Evolutionary conservation across 2,113 vertebrate genomes (phyloP).

Genomic region (Porphyrio hochstetteri): DNA sequence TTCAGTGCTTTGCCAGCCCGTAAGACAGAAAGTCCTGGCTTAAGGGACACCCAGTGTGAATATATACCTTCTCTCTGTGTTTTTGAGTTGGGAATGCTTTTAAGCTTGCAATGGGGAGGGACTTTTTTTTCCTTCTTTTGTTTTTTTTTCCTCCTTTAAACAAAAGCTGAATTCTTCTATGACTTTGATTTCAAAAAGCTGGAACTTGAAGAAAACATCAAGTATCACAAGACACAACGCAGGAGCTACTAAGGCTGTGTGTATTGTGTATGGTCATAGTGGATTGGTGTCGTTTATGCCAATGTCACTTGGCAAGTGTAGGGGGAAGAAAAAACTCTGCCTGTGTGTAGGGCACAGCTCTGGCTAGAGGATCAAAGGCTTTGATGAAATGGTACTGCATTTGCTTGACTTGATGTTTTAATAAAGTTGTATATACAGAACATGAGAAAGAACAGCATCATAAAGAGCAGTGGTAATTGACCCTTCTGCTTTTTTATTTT

Average conservation of each 20-base stretch:
- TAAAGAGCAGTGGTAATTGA: constrained; percentile 10
- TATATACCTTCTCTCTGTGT: neutral
- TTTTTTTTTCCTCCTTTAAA: too few species aligned
- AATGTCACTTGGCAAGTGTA: neutral
- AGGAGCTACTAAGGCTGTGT: neutral
- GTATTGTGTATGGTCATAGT: neutral
- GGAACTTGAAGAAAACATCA: neutral
- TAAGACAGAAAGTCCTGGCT: neutral
- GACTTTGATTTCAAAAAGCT: neutral
- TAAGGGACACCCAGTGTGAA: neutral
- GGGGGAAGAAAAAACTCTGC: neutral
- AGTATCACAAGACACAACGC: neutral
- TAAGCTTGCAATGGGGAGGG: neutral
- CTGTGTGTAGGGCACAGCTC: neutral
- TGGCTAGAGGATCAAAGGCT: neutral
- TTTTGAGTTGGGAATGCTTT: neutral
- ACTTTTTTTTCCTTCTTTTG: neutral
- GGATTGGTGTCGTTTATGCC: neutral
- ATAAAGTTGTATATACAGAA: neutral
- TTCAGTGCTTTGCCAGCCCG: neutral
- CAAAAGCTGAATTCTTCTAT: neutral
- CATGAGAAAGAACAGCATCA: neutral
- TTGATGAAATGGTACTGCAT: neutral
- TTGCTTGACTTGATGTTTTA: neutral
- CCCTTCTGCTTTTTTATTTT: constrained; percentile 42